These are phyloP conservation scores for Ammospiza maritima DNA, from an alignment of 2,797 vertebrate genomes.

Conservation along the genomic window DNA sequence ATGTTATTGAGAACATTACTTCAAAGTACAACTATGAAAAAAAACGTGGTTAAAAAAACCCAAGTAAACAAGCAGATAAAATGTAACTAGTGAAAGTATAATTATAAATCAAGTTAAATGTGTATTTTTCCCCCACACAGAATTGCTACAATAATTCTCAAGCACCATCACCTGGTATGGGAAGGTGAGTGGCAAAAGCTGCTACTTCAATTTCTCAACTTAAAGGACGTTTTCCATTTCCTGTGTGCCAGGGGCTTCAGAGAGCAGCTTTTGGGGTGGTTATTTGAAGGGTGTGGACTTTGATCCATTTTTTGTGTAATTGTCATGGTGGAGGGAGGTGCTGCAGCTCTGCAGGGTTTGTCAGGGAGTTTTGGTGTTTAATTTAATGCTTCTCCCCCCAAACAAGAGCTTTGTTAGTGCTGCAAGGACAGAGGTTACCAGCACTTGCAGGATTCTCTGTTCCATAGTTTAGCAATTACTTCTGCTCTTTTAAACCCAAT, in stretches of 20 bases:
- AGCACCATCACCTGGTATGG: slow-evolving; percentile 97
- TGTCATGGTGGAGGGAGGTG: background rate
- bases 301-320: background rate
- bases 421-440: background rate
- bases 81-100: background rate
- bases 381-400: background rate
- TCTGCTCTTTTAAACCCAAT: background rate
- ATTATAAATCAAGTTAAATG: background rate
- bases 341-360: background rate
- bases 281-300: background rate
- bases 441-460: background rate
- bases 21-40: background rate
- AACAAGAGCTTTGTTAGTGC: background rate
- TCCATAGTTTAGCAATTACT: background rate
- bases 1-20: background rate
- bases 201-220: background rate
- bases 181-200: slow-evolving; percentile 85
- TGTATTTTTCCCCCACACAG: slow-evolving; percentile 74
- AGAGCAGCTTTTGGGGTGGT: background rate
- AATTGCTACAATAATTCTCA: slow-evolving; percentile 98
- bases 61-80: background rate
- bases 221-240: rapidly evolving
- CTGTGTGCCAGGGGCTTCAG: background rate
- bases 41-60: background rate
- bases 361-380: background rate